Base-by-base conservation (phyloP, 1,140 invertebrate genomes). In the Hylyphantes graminicola region DNA sequence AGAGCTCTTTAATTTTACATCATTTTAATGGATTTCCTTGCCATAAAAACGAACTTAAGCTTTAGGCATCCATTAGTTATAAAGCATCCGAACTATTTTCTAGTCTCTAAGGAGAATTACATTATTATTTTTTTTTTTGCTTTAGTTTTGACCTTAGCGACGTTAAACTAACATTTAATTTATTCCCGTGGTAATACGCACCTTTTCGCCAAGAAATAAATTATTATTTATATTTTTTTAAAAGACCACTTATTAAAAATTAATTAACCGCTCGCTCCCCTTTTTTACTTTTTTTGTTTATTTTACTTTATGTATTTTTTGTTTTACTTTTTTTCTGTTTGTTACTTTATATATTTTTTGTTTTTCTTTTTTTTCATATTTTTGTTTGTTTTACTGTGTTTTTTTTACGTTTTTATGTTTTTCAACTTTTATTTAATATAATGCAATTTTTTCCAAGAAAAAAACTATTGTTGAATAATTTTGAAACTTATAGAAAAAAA, bases 181-280 rank as follows among this genome's bases (percentile, higher is more conserved):
- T 51, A 70, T 13, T 5, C 13, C 7, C n/a, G 15, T 50, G 35
- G 6, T 51, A 2, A 7, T 10, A 51, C 13, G 7, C 7, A 50
- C 15, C 48, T 10, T 70, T n/a, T 11, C 15, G 17, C 0, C 15
- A n/a, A 70, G 4, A 70, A 53, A 70, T 9, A 17, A 53, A 48
- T 17, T n/a, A 51, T n/a, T 51, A n/a, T 70, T 70, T n/a, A 9
- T 48, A 48, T 3, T 15, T n/a, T 50, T 68, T 2, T 68, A 50
- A 50, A 50, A n/a, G 9, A n/a, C n/a, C 67, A 17, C 15, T 17
- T 70, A 70, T 70, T 70, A 70, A 70, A 15, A 70, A 70, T 65
- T 53, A 70, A 70, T 70, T 70, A 70, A 70, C 19, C 17, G 48
- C 0, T 70, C 53, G 3, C 53, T 8, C 12, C 17, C 15, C 50